Conservation (phyloP, 2,113 vertebrate genomes). For the Ophiodon elongatus region DNA sequence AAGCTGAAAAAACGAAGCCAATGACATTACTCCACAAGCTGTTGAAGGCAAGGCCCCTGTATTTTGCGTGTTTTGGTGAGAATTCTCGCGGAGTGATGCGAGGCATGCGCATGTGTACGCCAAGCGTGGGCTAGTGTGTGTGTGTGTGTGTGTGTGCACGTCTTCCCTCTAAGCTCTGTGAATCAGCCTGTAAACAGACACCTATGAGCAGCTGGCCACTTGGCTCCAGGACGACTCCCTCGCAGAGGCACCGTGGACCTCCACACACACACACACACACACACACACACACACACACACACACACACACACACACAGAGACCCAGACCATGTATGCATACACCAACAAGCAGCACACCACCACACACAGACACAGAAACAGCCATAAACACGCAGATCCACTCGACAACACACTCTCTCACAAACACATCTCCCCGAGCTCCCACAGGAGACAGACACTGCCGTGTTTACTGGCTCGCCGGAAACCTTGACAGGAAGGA, state of each 20-base stretch:
- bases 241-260: slow-evolving; percentile 85
- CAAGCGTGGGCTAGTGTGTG: slow-evolving; percentile 6
- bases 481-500: slow-evolving; percentile 89
- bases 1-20: slow-evolving; percentile 47
- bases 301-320: slow-evolving; percentile 34
- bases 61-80: slow-evolving; percentile 25
- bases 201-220: slow-evolving; percentile 92
- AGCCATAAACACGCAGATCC: slow-evolving; percentile 69
- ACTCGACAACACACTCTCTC: slow-evolving; percentile 65
- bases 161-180: slow-evolving; percentile 52
- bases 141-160: slow-evolving; percentile 39
- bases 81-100: slow-evolving; percentile 31
- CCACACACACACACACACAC: slow-evolving; percentile 63
- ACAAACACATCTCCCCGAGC: slow-evolving; percentile 64
- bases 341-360: slow-evolving; percentile 66
- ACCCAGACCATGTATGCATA: slow-evolving; percentile 43
- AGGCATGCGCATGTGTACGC: slow-evolving; percentile 16
- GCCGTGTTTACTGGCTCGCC: slow-evolving; percentile 93
- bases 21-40: slow-evolving; percentile 35
- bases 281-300: slow-evolving; percentile 71
- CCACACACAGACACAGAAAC: slow-evolving; percentile 69
- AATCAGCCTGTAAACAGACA: slow-evolving; percentile 77
- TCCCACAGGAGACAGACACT: slow-evolving; percentile 87
- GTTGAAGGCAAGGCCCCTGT: slow-evolving; percentile 18
- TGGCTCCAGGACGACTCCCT: slow-evolving; percentile 85